Percentiles rank a stretch among this genome's conserved stretches.
Evolutionary conservation across 2,888 invertebrate genomes (phyloP).

Genomic region (Deilephila elpenor): DNA sequence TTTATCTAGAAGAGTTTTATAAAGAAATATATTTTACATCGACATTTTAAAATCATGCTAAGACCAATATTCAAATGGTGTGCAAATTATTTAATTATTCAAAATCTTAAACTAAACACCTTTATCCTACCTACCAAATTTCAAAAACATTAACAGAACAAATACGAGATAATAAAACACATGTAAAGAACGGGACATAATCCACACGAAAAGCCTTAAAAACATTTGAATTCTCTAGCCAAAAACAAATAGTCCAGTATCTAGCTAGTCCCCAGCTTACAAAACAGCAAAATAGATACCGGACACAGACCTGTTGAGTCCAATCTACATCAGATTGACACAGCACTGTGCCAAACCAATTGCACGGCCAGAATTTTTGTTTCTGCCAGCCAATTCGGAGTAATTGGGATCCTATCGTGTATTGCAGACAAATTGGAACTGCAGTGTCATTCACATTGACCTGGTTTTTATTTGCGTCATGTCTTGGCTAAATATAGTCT

Average conservation of each 20-base stretch:
- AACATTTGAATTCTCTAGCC: neutral
- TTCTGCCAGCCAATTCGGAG: conserved; percentile 25
- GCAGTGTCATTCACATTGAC: conserved; percentile 7
- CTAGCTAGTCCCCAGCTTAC: neutral
- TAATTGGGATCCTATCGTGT: conserved; percentile 23
- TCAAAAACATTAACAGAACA: no score
- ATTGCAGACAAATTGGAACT: conserved; percentile 12
- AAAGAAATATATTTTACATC: no score
- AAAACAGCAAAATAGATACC: neutral
- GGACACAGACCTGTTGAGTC: conserved; percentile 25
- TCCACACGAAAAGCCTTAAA: neutral
- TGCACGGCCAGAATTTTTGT: conserved; percentile 23
- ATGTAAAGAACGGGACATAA: no score
- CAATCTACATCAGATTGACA: conserved; percentile 31
- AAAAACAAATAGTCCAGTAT: neutral
- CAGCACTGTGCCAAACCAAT: neutral
- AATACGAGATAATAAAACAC: no score
- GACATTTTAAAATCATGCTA: no score
- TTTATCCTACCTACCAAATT: no score
- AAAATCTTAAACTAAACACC: no score
- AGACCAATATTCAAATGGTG: no score
- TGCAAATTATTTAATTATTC: no score
- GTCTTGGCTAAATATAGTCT: neutral
- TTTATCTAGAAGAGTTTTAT: no score
- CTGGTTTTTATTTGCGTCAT: conserved; percentile 3